Evolutionary conservation across 2,113 vertebrate genomes (phyloP).

Genomic region (Turdus rufiventris): DNA sequence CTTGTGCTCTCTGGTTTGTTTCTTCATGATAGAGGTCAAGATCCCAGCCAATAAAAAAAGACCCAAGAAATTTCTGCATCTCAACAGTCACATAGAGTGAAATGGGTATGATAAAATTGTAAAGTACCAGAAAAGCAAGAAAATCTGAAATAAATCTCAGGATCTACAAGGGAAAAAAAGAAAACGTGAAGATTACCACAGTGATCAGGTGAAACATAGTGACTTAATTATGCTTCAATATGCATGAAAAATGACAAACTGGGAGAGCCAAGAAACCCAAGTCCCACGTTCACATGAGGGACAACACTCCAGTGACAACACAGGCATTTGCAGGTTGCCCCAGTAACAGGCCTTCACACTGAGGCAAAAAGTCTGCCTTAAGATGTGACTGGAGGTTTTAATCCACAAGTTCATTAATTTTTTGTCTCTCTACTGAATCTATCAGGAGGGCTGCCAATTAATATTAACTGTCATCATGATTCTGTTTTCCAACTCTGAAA

Average conservation of each 20-base stretch:
- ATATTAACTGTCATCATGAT: not conserved
- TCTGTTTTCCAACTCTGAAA: not conserved
- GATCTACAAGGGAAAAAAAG: slow-evolving; percentile 75
- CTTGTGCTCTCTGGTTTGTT: slow-evolving; percentile 93
- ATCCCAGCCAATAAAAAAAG: slow-evolving; percentile 98
- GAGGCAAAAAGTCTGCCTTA: not conserved
- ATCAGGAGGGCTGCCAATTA: not conserved
- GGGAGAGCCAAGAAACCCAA: not conserved
- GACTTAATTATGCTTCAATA: not conserved
- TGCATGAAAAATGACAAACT: not conserved
- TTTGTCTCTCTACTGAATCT: not conserved
- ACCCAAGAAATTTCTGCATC: slow-evolving; percentile 98
- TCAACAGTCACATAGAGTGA: slow-evolving; percentile 98
- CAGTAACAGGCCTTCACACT: not conserved
- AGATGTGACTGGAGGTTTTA: not conserved
- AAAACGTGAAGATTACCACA: not conserved
- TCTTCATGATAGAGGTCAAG: slow-evolving; percentile 97
- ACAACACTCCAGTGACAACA: not conserved
- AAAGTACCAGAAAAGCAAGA: slow-evolving; percentile 95
- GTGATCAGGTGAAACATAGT: not conserved
- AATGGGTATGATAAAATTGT: slow-evolving; percentile 99
- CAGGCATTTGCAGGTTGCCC: not conserved
- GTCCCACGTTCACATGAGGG: accelerated
- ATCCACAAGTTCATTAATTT: not conserved
- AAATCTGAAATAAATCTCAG: slow-evolving; percentile 97